Conservation (phyloP, 2,888 invertebrate species). For the Hanleya hanleyi region DNA sequence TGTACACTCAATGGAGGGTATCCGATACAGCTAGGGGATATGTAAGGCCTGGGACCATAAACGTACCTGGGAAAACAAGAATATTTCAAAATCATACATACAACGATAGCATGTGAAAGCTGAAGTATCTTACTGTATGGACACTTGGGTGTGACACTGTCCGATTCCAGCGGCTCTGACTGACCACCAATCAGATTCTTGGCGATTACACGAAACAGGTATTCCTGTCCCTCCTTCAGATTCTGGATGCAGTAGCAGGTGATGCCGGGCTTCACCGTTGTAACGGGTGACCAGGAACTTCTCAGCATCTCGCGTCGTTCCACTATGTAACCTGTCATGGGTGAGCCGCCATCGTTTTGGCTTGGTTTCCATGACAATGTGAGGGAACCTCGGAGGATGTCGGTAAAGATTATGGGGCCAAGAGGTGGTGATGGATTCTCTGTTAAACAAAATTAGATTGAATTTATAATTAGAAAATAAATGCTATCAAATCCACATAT, state of each 20-base stretch:
- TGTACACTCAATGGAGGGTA: too few relatives aligned
- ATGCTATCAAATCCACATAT: too few relatives aligned
- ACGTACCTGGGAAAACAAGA: too few relatives aligned
- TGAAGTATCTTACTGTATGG: constrained; percentile 46
- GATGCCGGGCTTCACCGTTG: constrained; percentile 12
- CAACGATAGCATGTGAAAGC: background rate
- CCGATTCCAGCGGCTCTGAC: constrained; percentile 73
- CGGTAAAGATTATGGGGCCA: constrained; percentile 73
- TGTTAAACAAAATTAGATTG: too few relatives aligned
- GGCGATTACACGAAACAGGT: constrained; percentile 64
- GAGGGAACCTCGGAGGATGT: constrained; percentile 45
- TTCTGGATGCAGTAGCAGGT: constrained; percentile 36
- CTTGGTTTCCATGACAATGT: constrained; percentile 55
- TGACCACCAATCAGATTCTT: constrained; percentile 50
- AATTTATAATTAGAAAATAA: too few relatives aligned
- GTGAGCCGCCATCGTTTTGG: constrained; percentile 56
- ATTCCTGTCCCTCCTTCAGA: constrained; percentile 55
- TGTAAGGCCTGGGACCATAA: too few relatives aligned
- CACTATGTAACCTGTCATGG: constrained; percentile 55
- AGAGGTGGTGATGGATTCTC: constrained; percentile 45
- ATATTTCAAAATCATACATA: too few relatives aligned
- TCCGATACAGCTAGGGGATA: too few relatives aligned
- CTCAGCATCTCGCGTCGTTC: constrained; percentile 49
- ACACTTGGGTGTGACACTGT: constrained; percentile 47
- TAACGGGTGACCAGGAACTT: constrained; percentile 27